Evolutionary conservation across 2,113 vertebrate species (phyloP), one percentile per base, ranked within the genome.

Genomic region (Mormoops blainvillei): DNA sequence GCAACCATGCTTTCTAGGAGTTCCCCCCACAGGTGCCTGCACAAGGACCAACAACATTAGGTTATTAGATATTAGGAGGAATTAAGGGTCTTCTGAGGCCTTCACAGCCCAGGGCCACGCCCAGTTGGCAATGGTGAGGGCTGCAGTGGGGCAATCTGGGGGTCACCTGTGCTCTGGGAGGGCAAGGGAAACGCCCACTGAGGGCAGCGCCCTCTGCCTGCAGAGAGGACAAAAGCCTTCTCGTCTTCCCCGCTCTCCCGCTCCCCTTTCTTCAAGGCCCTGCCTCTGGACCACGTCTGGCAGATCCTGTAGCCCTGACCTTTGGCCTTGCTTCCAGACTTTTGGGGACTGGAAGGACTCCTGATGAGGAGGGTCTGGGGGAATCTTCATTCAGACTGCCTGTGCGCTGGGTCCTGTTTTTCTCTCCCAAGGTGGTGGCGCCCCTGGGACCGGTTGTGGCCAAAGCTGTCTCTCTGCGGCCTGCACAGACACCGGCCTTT

Each of bases 361-460:
- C 41, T 11, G 61, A 63, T 0, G 68, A 50, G 24, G 22, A 48
- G 54, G 19, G 33, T 24, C 31, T 52, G 5, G 56, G 80, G 38
- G 52, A 19, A 22, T 19, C 20, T 31, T 41, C 65, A 38, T 4
- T 24, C 33, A 26, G 24, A 26, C 52, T n/a, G 18, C 41, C 38
- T 54, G 14, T 71, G 22, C 11, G 31, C 82, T 84, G 22, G 43
- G n/a, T 22, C 36, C n/a, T n/a, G 5, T 33, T 50, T 36, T 71
- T 83, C 41, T 41, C 4, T 56, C 70, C 54, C n/a, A 36, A 5
- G 76, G 22, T 28, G 76, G 22, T 28, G 9, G 36, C 43, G 48
- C 50, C 31, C 14, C 19, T 0, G 4, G 33, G 73, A 20, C 61
- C 0, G 1, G 36, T 5, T 19, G 22, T 24, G 14, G 18, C 63